phyloP scores from a whole-genome alignment of 2,797 vertebrate species.

The Gallinago solitaria region DNA sequence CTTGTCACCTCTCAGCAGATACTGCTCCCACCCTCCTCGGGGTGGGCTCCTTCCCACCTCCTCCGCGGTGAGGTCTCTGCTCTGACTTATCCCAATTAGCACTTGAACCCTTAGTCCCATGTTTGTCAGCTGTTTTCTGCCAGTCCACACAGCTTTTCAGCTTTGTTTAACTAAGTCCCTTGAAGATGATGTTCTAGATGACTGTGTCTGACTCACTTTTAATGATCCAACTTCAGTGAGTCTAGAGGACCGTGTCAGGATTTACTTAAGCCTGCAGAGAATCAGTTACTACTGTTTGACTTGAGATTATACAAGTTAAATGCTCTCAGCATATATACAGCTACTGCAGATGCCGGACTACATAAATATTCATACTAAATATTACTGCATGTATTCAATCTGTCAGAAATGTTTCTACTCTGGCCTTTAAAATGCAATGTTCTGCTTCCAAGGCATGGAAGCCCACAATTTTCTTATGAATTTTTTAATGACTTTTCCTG shows the following conservation, averaged over 20 bases:
- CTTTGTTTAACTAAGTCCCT: not conserved
- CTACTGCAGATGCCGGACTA: not conserved
- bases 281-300: not conserved
- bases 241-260: not conserved
- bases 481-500: not conserved
- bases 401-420: not conserved
- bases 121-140: not conserved
- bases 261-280: slow-evolving; percentile 32
- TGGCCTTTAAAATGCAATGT: not conserved
- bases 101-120: not conserved
- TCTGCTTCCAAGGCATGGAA: not conserved
- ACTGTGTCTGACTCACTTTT: not conserved
- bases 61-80: not conserved
- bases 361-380: slow-evolving; percentile 10
- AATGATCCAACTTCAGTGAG: not conserved
- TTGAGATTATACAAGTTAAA: slow-evolving; percentile 14
- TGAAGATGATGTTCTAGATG: not conserved
- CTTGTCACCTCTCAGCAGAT: not conserved
- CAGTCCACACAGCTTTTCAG: not conserved
- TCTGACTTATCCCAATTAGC: not conserved
- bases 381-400: not conserved
- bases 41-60: not conserved
- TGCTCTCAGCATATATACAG: not conserved
- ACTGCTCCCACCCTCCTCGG: not conserved
- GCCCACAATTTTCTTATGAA: not conserved